Conservation (phyloP, 2,797 vertebrate species). For the Aldrovandia affinis region DNA sequence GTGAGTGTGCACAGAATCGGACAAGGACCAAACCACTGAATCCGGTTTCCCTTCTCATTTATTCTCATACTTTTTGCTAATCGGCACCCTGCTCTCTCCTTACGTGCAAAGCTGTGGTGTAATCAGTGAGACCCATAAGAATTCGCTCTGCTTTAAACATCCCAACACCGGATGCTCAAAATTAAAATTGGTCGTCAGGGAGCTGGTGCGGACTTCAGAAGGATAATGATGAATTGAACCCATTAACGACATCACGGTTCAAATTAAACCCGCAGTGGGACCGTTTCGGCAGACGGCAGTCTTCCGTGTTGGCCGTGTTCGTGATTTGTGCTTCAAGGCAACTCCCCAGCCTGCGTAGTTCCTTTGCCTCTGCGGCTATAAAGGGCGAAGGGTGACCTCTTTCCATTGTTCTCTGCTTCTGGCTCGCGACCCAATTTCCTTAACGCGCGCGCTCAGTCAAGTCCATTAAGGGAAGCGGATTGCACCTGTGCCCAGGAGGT, state of each 20-base stretch:
- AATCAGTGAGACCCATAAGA: not conserved
- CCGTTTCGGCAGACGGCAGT: too few relatives aligned
- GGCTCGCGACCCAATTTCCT: not conserved
- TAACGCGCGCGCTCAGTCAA: not conserved
- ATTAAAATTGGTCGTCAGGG: not conserved
- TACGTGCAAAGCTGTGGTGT: not conserved
- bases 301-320: not conserved
- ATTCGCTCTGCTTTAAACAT: not conserved
- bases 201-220: not conserved
- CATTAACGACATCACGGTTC: not conserved
- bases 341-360: not conserved
- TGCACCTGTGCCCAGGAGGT: conserved; percentile 34
- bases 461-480: conserved; percentile 26
- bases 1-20: conserved; percentile 69
- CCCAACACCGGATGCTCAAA: not conserved
- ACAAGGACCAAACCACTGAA: not conserved
- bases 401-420: not conserved
- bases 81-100: not conserved
- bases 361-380: not conserved
- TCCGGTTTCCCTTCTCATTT: not conserved
- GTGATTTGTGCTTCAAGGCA: not conserved
- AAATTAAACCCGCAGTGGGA: not conserved
- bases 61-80: not conserved
- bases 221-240: not conserved
- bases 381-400: not conserved